These are phyloP conservation scores for Crematogaster levior DNA, from an alignment of 2,888 invertebrate species.

Conservation along the genomic window DNA sequence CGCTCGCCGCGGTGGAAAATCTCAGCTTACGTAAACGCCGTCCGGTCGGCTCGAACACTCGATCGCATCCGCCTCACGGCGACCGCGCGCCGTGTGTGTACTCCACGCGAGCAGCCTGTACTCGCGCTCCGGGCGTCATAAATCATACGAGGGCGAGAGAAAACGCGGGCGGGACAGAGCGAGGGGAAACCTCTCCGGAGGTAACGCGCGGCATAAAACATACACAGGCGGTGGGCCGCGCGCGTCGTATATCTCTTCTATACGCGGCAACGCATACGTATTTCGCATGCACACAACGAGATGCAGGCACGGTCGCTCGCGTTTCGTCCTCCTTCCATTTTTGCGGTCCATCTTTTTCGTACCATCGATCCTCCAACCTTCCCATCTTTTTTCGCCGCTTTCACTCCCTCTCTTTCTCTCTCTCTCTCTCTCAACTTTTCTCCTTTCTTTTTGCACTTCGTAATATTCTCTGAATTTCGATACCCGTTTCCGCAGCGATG, in stretches of 20 bases:
- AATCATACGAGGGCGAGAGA: slow-evolving; percentile 67
- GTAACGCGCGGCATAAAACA: slow-evolving; percentile 69
- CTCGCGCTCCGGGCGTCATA: slow-evolving; percentile 63
- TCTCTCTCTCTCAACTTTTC: background rate
- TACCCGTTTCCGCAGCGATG: slow-evolving; percentile 22
- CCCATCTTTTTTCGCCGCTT: background rate
- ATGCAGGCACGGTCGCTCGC: slow-evolving; percentile 39
- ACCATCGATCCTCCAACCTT: slow-evolving; percentile 45
- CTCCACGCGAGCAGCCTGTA: slow-evolving; percentile 60
- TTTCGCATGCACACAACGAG: slow-evolving; percentile 3
- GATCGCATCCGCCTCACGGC: slow-evolving; percentile 3
- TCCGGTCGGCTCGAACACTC: slow-evolving; percentile 2
- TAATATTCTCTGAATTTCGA: slow-evolving; percentile 60
- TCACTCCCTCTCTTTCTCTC: background rate
- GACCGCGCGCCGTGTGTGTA: slow-evolving; percentile 29
- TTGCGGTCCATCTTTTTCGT: slow-evolving; percentile 64
- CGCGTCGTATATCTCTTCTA: slow-evolving; percentile 72
- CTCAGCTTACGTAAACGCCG: slow-evolving; percentile 54
- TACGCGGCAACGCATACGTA: slow-evolving; percentile 34
- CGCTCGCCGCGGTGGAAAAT: slow-evolving; percentile 65
- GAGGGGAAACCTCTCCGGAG: slow-evolving; percentile 5
- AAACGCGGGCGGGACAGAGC: slow-evolving; percentile 21
- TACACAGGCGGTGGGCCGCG: slow-evolving; percentile 64
- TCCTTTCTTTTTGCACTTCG: slow-evolving; percentile 32
- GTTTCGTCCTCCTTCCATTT: slow-evolving; percentile 71